Conservation (phyloP, 2,113 vertebrate species). For the Ammospiza caudacuta region DNA sequence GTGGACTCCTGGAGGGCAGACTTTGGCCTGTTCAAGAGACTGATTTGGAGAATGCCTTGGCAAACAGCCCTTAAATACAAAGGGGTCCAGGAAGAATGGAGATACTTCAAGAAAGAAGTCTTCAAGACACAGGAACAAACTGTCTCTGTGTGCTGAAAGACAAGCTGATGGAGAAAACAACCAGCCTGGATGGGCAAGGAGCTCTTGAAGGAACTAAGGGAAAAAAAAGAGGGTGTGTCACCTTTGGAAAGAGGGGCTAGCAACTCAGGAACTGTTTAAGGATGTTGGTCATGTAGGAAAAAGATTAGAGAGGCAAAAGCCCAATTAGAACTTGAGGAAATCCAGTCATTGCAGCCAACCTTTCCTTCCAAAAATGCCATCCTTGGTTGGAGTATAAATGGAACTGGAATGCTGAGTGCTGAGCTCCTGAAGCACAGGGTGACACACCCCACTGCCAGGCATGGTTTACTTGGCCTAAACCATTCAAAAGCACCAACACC, state of each 20-base stretch:
- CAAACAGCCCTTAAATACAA: neutral
- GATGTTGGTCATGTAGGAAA: neutral
- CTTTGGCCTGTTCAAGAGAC: neutral
- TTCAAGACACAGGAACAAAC: neutral
- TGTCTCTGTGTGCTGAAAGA: neutral
- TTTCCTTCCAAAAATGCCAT: neutral
- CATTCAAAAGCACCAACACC: neutral
- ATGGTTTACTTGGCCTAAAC: neutral
- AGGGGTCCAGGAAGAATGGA: neutral
- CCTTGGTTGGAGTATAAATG: neutral
- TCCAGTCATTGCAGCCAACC: neutral
- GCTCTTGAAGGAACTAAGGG: neutral
- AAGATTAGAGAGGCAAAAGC: neutral
- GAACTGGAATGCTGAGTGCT: neutral
- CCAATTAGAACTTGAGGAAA: neutral
- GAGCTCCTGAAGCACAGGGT: neutral
- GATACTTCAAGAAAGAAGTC: neutral
- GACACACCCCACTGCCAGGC: neutral
- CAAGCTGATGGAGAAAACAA: neutral
- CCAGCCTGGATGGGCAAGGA: neutral
- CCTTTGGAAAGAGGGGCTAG: neutral
- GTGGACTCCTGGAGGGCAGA: neutral
- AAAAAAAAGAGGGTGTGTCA: neutral
- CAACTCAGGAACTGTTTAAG: neutral
- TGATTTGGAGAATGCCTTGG: neutral